Percentiles rank a stretch among this genome's conserved stretches.
Conservation (phyloP, 2,113 vertebrate genomes). For the Nothobranchius kuhntae region DNA sequence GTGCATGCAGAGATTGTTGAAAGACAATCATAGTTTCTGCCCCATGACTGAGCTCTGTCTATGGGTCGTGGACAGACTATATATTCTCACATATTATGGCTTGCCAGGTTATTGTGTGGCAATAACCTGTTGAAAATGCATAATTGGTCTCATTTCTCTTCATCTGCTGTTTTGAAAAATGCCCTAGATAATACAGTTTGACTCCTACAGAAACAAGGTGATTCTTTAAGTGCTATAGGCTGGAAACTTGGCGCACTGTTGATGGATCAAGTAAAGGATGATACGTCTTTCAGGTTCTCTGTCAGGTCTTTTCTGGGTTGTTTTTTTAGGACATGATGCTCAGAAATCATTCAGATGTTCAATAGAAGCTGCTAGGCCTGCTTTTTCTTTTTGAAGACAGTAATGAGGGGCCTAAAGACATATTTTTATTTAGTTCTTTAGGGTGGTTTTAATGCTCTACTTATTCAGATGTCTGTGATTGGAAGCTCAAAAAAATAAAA, state of each 20-base stretch:
- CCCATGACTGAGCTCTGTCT: too few relatives aligned
- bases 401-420: neutral
- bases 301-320: neutral
- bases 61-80: too few relatives aligned
- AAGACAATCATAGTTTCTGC: too few relatives aligned
- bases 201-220: neutral
- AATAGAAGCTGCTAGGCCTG: neutral
- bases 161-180: neutral
- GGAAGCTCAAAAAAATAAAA: too few relatives aligned
- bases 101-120: neutral
- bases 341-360: neutral
- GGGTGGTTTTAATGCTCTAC: neutral
- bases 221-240: neutral
- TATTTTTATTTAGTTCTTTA: neutral
- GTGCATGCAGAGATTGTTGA: too few relatives aligned
- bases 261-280: constrained; percentile 3
- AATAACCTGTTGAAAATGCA: too few relatives aligned
- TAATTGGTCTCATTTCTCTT: neutral
- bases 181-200: neutral
- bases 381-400: neutral
- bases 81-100: too few relatives aligned
- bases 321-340: neutral
- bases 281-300: neutral
- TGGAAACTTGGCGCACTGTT: neutral
- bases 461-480: neutral